These are phyloP conservation scores for Microplitis manilae DNA, from an alignment of 2,888 invertebrate genomes.

Conservation along the genomic window DNA sequence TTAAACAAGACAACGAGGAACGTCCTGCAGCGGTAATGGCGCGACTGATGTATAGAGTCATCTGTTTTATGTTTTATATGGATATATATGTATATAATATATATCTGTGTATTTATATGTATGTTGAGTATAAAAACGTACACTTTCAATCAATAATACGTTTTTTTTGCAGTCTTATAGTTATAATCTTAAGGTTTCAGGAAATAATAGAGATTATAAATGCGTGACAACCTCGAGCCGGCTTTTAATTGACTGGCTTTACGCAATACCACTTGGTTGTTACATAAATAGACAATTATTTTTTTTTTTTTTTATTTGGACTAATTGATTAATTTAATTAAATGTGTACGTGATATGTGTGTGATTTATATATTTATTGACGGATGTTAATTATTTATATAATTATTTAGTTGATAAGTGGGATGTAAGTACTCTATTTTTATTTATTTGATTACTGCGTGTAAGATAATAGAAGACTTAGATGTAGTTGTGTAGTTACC, in stretches of 20 bases:
- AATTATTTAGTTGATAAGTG: too few species aligned
- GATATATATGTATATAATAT: too few species aligned
- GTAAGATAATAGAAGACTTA: too few species aligned
- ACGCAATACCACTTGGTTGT: slow-evolving; percentile 15
- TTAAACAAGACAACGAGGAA: slow-evolving; percentile 54
- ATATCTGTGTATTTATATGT: too few species aligned
- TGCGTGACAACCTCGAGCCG: slow-evolving; percentile 23
- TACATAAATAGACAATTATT: slow-evolving; percentile 17
- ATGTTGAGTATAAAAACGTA: not conserved
- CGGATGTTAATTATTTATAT: too few species aligned
- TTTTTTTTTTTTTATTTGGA: not conserved
- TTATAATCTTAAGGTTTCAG: not conserved
- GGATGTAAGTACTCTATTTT: too few species aligned
- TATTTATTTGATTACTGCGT: too few species aligned
- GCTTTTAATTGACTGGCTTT: slow-evolving; percentile 16
- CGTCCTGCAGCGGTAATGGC: slow-evolving; percentile 55
- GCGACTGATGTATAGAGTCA: slow-evolving; percentile 60
- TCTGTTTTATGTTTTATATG: slow-evolving; percentile 46
- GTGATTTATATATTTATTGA: too few species aligned
- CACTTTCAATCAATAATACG: slow-evolving; percentile 18
- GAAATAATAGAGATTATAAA: not conserved
- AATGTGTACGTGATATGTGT: too few species aligned
- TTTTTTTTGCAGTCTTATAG: slow-evolving; percentile 6
- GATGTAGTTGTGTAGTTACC: too few species aligned
- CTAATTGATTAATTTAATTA: not conserved